Evolutionary conservation across 2,113 vertebrate species (phyloP).

Genomic region (Speoplatyrhinus poulsoni): DNA sequence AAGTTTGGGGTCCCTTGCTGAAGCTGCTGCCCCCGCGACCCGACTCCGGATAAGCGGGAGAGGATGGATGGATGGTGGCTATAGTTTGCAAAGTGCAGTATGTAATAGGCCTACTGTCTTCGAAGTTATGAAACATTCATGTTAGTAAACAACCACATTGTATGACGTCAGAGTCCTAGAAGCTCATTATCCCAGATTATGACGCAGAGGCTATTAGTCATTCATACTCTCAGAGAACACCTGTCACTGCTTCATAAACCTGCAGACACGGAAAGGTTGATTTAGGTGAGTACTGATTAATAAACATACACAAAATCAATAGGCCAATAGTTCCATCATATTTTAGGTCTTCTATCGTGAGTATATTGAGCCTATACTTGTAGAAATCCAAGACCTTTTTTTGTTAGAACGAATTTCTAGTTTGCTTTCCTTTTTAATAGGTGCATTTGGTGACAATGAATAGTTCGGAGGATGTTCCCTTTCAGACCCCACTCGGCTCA

Average conservation of each 20-base stretch:
- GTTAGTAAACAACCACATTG: constrained; percentile 41
- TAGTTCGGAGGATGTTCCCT: constrained; percentile 85
- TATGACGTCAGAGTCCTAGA: constrained; percentile 64
- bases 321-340: neutral
- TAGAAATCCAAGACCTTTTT: too few species aligned
- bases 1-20: too few species aligned
- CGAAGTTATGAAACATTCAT: constrained; percentile 6
- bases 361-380: too few species aligned
- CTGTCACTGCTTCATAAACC: constrained; percentile 4
- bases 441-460: constrained; percentile 70
- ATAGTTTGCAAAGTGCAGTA: too few species aligned
- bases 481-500: constrained; percentile 70
- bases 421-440: neutral
- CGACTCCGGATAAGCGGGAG: too few species aligned
- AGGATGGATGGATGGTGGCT: too few species aligned
- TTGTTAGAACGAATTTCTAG: too few species aligned
- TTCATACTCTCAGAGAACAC: constrained; percentile 14
- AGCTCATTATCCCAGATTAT: constrained; percentile 50
- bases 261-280: neutral
- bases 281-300: constrained; percentile 23
- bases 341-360: neutral
- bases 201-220: constrained; percentile 13
- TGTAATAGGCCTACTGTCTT: too few species aligned
- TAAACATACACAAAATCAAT: neutral
- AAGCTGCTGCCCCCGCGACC: too few species aligned